Evolutionary conservation across 2,113 vertebrate species (phyloP).

Genomic region (Marcusenius ussheri): DNA sequence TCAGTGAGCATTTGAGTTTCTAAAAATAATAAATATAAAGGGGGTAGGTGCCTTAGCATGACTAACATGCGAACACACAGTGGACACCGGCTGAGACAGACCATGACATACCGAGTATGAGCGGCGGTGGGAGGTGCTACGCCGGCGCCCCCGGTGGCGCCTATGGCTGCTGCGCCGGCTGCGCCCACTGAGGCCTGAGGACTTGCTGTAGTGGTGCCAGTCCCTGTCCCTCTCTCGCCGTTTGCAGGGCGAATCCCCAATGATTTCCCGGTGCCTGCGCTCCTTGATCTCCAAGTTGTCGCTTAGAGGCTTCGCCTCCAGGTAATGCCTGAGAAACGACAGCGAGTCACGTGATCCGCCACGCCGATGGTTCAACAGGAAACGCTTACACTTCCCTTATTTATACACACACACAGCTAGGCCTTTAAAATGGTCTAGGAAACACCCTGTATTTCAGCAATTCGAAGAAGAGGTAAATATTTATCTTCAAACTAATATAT

Average conservation of each 20-base stretch:
- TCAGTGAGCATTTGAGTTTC: background rate
- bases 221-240: conserved; percentile 64
- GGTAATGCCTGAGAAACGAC: conserved; percentile 47
- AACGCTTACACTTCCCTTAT: background rate
- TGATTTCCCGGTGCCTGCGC: conserved; percentile 33
- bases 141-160: conserved; percentile 60
- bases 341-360: background rate
- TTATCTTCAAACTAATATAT: too few relatives aligned
- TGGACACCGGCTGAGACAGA: background rate
- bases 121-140: conserved; percentile 61
- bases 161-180: conserved; percentile 74
- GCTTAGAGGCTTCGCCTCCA: conserved; percentile 54
- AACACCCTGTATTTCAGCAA: too few relatives aligned
- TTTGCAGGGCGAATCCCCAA: conserved; percentile 34
- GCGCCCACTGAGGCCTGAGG: conserved; percentile 64
- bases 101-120: conserved; percentile 78
- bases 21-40: background rate
- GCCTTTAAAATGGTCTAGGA: background rate
- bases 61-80: conserved; percentile 21
- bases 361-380: background rate
- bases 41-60: conserved; percentile 11
- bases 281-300: conserved; percentile 19
- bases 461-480: too few relatives aligned
- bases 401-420: background rate
- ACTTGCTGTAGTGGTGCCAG: conserved; percentile 89